These are phyloP conservation scores for Actenoides lindsayi DNA, from an alignment of 2,113 vertebrate genomes.

Conservation along the genomic window DNA sequence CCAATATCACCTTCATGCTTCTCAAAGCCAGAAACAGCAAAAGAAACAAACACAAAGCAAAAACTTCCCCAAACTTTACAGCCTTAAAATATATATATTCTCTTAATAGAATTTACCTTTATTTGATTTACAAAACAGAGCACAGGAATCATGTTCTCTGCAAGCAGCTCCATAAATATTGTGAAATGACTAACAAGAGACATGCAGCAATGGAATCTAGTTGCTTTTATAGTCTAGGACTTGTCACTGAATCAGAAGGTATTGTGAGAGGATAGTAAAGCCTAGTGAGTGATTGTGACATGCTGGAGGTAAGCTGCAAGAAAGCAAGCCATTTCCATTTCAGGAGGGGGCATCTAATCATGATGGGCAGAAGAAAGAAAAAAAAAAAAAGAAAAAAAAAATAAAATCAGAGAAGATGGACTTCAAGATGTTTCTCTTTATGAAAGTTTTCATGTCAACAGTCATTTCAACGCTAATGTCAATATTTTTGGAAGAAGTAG, in stretches of 20 bases:
- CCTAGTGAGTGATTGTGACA: neutral
- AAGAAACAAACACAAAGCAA: neutral
- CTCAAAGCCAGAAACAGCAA: neutral
- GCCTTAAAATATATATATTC: neutral
- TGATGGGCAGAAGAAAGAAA: neutral
- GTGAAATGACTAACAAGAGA: slow-evolving; percentile 22
- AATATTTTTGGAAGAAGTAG: neutral
- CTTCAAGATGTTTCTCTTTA: slow-evolving; percentile 2
- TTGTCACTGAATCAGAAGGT: slow-evolving; percentile 4
- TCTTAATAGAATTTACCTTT: slow-evolving; percentile 32
- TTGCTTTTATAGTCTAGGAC: neutral
- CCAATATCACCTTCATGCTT: neutral
- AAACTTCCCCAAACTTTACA: neutral
- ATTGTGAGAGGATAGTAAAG: neutral
- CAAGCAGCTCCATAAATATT: slow-evolving; percentile 26
- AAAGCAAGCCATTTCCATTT: neutral
- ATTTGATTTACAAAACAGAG: slow-evolving; percentile 34
- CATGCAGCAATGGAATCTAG: neutral
- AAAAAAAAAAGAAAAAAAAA: neutral
- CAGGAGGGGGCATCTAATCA: neutral
- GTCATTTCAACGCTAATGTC: slow-evolving; percentile 27
- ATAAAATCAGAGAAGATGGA: neutral
- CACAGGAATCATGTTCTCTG: neutral
- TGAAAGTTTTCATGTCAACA: neutral
- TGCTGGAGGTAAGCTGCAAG: neutral